Percentiles rank a stretch among this genome's conserved stretches.
phyloP scores from a whole-genome alignment of 2,113 vertebrate genomes.

The Eonycteris spelaea region DNA sequence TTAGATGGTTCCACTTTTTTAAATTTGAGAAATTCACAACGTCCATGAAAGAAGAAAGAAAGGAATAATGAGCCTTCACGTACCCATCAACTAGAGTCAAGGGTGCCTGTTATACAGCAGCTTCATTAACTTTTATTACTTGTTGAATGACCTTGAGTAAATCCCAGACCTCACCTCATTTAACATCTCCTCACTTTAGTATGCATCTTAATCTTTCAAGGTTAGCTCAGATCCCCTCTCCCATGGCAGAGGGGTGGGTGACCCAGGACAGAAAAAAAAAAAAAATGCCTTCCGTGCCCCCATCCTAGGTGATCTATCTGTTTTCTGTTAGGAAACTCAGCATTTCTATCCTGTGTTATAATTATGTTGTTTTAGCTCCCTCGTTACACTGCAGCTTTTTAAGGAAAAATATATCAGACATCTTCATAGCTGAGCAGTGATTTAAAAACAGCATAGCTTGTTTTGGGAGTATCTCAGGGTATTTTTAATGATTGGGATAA shows the following conservation, averaged over 20 bases:
- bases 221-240: background rate
- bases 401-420: background rate
- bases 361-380: background rate
- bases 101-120: background rate
- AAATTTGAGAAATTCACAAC: background rate
- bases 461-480: background rate
- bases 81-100: background rate
- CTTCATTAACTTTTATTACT: background rate
- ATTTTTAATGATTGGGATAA: background rate
- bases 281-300: background rate
- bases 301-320: background rate
- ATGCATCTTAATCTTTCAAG: no score
- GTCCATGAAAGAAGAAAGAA: background rate
- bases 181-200: background rate
- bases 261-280: background rate
- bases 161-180: background rate
- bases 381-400: background rate
- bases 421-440: background rate
- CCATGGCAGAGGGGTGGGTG: fast-evolving
- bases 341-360: background rate
- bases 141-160: background rate
- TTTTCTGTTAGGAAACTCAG: background rate
- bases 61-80: background rate
- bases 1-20: background rate
- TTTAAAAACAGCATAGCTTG: background rate